Conservation (phyloP, 2,888 invertebrate genomes). For the Trichopria drosophilae region DNA sequence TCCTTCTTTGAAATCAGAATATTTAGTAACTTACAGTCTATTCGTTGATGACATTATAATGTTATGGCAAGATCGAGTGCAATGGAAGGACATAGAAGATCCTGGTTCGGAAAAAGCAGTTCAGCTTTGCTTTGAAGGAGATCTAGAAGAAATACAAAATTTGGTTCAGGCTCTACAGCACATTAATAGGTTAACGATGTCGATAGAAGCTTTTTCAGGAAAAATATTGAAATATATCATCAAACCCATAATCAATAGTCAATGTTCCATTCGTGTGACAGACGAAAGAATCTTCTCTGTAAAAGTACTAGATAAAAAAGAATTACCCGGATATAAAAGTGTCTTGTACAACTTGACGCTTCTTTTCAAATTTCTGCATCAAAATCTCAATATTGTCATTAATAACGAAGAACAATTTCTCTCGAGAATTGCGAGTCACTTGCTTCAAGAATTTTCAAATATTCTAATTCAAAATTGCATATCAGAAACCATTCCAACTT, state of each 20-base stretch:
- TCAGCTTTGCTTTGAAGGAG: slow-evolving; percentile 26
- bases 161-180: slow-evolving; percentile 56
- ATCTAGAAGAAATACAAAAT: slow-evolving; percentile 49
- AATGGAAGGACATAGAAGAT: slow-evolving; percentile 47
- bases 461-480: slow-evolving; percentile 75
- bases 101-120: slow-evolving; percentile 21
- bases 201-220: slow-evolving; percentile 64
- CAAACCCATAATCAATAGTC: slow-evolving; percentile 63
- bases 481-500: slow-evolving; percentile 75
- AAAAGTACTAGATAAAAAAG: slow-evolving; percentile 53
- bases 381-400: slow-evolving; percentile 62
- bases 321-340: slow-evolving; percentile 60
- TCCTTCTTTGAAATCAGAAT: slow-evolving; percentile 59
- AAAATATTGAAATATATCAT: slow-evolving; percentile 65
- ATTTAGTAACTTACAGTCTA: slow-evolving; percentile 58
- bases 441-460: slow-evolving; percentile 66
- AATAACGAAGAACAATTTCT: slow-evolving; percentile 60
- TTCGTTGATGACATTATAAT: slow-evolving; percentile 59
- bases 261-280: slow-evolving; percentile 58
- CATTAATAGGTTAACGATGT: slow-evolving; percentile 58
- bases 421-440: slow-evolving; percentile 59
- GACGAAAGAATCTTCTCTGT: slow-evolving; percentile 56
- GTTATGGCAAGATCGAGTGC: slow-evolving; percentile 62
- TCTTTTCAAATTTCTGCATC: slow-evolving; percentile 65
- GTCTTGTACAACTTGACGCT: slow-evolving; percentile 64